Evolutionary conservation across 2,797 vertebrate genomes (phyloP).

Genomic region (Micropoecilia bifurca): DNA sequence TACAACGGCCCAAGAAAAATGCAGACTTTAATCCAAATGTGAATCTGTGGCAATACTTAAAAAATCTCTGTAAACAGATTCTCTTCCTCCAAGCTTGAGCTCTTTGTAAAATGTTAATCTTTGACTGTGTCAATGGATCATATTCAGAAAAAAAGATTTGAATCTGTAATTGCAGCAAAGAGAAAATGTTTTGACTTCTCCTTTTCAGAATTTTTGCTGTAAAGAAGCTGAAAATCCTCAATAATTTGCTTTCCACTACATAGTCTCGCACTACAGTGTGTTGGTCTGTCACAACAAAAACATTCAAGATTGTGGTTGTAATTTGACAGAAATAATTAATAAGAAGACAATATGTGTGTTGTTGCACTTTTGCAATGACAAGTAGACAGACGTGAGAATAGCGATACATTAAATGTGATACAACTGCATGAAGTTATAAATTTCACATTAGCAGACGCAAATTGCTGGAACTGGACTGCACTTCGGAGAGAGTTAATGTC

Average conservation of each 20-base stretch:
- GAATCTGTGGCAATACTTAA: neutral
- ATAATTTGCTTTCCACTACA: neutral
- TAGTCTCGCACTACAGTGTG: neutral
- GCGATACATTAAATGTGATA: neutral
- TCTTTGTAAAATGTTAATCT: neutral
- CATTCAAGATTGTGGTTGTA: neutral
- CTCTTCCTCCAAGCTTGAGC: neutral
- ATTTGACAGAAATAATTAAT: neutral
- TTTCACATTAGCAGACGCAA: slow-evolving; percentile 16
- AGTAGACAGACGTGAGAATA: neutral
- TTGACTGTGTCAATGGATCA: neutral
- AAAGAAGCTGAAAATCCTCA: neutral
- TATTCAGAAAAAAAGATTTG: neutral
- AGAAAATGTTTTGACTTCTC: neutral
- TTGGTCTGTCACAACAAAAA: neutral
- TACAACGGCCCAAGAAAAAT: neutral
- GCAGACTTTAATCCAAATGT: neutral
- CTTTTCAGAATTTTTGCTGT: neutral
- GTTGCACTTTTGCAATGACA: neutral
- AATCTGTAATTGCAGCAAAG: neutral
- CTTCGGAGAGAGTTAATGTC: slow-evolving; percentile 28
- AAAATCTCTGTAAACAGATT: neutral
- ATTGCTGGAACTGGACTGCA: slow-evolving; percentile 15
- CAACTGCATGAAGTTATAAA: slow-evolving; percentile 8
- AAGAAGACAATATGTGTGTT: too few species aligned